A percentile compares a stretch with the other conserved stretches of the same genome.
Evolutionary conservation across 1,140 invertebrate genomes (phyloP).

Genomic region (Antheraea pernyi): DNA sequence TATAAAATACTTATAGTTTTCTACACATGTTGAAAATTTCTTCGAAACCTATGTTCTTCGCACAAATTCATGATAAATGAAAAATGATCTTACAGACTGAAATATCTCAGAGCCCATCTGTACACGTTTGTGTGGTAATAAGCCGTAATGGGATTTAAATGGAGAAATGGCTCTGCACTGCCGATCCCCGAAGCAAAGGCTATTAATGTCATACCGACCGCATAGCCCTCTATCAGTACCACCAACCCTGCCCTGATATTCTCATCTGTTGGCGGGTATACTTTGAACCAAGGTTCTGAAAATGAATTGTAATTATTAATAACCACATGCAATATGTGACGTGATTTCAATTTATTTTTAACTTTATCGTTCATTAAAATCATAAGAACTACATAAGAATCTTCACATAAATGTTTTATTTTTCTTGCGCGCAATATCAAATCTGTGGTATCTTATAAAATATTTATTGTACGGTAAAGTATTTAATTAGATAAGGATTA

Average conservation of each 20-base stretch:
- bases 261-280: conserved; percentile 28
- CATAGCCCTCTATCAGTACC: conserved; percentile 46
- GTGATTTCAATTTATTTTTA: too few relatives aligned
- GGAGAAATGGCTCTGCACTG: conserved; percentile 32
- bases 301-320: neutral
- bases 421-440: too few relatives aligned
- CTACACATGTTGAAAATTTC: too few relatives aligned
- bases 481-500: too few relatives aligned
- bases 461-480: too few relatives aligned
- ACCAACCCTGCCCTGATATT: conserved; percentile 41
- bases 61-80: neutral
- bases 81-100: conserved; percentile 49
- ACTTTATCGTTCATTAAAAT: too few relatives aligned
- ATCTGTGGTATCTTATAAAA: too few relatives aligned
- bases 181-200: conserved; percentile 36
- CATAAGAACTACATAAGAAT: too few relatives aligned
- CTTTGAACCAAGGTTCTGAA: conserved; percentile 11
- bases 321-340: too few relatives aligned
- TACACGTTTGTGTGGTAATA: conserved; percentile 56
- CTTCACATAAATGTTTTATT: too few relatives aligned
- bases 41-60: too few relatives aligned
- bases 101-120: conserved; percentile 53
- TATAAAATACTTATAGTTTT: too few relatives aligned
- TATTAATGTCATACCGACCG: conserved; percentile 41
- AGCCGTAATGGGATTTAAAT: conserved; percentile 45